Percentiles rank a stretch among this genome's conserved stretches.
These are phyloP conservation scores for Malurus melanocephalus DNA, from an alignment of 2,113 vertebrate genomes.

Conservation along the genomic window DNA sequence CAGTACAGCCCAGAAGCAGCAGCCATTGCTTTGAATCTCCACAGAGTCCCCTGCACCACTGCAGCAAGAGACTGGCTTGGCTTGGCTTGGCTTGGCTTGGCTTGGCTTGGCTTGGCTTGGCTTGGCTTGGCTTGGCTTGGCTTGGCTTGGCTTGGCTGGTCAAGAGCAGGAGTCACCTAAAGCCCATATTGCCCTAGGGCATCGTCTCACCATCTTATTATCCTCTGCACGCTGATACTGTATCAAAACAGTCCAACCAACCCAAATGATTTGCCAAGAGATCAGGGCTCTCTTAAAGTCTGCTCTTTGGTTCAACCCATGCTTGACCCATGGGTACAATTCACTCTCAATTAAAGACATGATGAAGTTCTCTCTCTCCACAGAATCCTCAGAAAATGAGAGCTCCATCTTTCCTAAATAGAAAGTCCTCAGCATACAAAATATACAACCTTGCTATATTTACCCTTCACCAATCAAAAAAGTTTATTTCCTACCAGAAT, in stretches of 20 bases:
- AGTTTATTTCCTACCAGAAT: neutral
- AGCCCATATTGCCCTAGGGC: neutral
- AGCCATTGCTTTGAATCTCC: neutral
- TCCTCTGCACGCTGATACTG: neutral
- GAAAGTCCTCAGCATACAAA: neutral
- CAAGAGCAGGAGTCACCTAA: neutral
- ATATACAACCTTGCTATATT: neutral
- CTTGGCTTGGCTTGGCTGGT: neutral
- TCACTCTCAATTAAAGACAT: neutral
- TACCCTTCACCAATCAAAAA: neutral
- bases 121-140: neutral
- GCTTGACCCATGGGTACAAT: neutral
- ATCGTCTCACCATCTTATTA: neutral
- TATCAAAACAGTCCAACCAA: neutral
- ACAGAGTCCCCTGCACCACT: neutral
- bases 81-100: neutral
- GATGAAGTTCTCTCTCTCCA: neutral
- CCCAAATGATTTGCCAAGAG: neutral
- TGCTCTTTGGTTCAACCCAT: neutral
- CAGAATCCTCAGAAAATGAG: neutral
- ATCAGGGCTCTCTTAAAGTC: neutral
- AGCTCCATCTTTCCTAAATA: neutral
- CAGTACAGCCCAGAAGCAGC: neutral
- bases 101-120: neutral
- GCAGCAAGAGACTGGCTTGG: neutral